Evolutionary conservation across 1,140 invertebrate genomes (phyloP).

Genomic region (Bombus balteatus): DNA sequence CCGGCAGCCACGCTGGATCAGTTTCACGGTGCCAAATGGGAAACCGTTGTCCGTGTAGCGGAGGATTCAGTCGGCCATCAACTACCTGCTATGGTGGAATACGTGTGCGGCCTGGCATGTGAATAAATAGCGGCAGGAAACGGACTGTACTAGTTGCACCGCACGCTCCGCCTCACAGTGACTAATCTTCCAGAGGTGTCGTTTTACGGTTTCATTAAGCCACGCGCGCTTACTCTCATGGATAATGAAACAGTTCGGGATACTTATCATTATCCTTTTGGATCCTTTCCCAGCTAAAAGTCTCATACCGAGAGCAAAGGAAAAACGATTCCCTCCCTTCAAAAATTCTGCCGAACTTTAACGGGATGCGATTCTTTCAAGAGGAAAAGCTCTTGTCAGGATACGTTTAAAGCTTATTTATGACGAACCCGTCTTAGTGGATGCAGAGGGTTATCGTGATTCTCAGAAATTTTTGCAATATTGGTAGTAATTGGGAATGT

Average conservation of each 20-base stretch:
- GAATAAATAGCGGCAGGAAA: constrained; percentile 65
- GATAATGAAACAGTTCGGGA: constrained; percentile 37
- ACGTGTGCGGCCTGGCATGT: constrained; percentile 53
- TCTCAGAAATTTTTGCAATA: too few species aligned
- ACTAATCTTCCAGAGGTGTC: constrained; percentile 28
- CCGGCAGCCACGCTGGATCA: constrained; percentile 44
- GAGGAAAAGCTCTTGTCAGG: too few species aligned
- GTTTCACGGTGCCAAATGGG: constrained; percentile 74
- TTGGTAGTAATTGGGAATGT: too few species aligned
- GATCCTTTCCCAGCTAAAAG: background rate
- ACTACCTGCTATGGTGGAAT: constrained; percentile 64
- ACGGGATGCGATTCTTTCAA: too few species aligned
- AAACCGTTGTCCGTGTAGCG: constrained; percentile 74
- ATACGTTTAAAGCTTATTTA: too few species aligned
- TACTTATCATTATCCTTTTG: background rate
- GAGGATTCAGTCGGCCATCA: constrained; percentile 57
- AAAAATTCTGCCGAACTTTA: too few species aligned
- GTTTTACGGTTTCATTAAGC: constrained; percentile 48
- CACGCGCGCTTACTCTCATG: background rate
- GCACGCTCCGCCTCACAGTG: background rate
- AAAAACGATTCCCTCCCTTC: background rate
- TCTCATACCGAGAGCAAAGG: background rate
- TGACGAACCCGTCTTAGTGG: too few species aligned
- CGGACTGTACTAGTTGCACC: constrained; percentile 14
- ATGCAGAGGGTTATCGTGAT: too few species aligned